Evolutionary conservation across 2,888 invertebrate species (phyloP).

Genomic region (Mimumesa dahlbomi): DNA sequence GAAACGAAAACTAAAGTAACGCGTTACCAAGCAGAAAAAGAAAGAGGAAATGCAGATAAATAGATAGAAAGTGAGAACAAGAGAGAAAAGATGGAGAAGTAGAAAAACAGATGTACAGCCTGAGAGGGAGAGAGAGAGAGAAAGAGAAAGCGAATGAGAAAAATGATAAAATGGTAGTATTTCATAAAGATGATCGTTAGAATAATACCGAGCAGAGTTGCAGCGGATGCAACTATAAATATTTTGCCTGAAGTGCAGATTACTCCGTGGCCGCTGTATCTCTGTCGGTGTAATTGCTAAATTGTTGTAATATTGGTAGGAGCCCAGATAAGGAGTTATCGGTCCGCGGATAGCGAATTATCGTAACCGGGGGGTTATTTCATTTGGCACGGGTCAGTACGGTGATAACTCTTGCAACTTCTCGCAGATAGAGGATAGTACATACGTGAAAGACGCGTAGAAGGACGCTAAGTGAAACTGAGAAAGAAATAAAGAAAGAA

Average conservation of each 20-base stretch:
- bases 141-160: too few species aligned
- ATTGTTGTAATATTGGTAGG: conserved; percentile 57
- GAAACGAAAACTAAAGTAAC: too few species aligned
- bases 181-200: too few species aligned
- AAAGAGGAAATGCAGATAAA: too few species aligned
- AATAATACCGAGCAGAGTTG: too few species aligned
- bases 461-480: conserved; percentile 17
- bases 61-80: too few species aligned
- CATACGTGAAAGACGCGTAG: conserved; percentile 9
- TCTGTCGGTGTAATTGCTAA: conserved; percentile 55
- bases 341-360: conserved; percentile 48
- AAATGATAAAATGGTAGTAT: too few species aligned
- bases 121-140: too few species aligned
- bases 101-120: too few species aligned
- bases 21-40: too few species aligned
- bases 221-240: conserved; percentile 25
- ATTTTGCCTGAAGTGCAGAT: conserved; percentile 40
- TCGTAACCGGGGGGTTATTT: conserved; percentile 50
- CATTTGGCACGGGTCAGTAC: conserved; percentile 63
- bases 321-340: conserved; percentile 41
- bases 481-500: conserved; percentile 6
- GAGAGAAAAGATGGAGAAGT: too few species aligned
- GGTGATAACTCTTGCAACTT: conserved; percentile 49
- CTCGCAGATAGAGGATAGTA: conserved; percentile 19
- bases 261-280: conserved; percentile 20